Percentiles rank a stretch among this genome's conserved stretches.
These are phyloP conservation scores for Pithys albifrons DNA, from an alignment of 2,113 vertebrate genomes.

Conservation along the genomic window DNA sequence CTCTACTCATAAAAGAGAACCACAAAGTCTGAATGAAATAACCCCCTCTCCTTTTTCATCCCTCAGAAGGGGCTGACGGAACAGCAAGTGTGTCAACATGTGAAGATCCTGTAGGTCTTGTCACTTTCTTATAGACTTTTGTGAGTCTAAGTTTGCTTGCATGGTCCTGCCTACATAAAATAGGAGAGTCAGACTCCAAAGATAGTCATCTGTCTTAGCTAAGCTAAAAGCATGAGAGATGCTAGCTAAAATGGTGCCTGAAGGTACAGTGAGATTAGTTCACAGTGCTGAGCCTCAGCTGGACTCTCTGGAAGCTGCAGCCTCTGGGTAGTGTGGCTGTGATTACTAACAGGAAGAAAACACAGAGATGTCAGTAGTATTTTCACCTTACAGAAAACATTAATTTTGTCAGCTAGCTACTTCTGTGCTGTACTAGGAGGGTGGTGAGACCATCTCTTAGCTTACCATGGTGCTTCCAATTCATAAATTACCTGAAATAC, in stretches of 20 bases:
- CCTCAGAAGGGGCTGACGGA: background rate
- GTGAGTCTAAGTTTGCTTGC: background rate
- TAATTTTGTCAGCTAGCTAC: background rate
- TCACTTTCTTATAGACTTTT: background rate
- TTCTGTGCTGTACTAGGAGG: background rate
- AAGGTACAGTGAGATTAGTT: conserved; percentile 56
- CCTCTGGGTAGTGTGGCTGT: conserved; percentile 32
- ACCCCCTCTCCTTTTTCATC: background rate
- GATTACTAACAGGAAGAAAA: conserved; percentile 39
- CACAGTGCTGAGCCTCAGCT: conserved; percentile 41
- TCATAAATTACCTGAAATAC: background rate
- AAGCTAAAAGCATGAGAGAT: background rate
- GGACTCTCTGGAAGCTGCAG: conserved; percentile 54
- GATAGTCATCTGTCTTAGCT: background rate
- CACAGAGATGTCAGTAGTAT: background rate
- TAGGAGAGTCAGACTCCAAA: background rate
- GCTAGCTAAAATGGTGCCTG: conserved; percentile 11
- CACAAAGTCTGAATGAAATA: background rate
- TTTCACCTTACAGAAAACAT: background rate
- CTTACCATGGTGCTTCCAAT: background rate
- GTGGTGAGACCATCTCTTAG: background rate
- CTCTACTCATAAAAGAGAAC: background rate
- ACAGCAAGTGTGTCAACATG: background rate
- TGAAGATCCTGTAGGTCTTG: background rate
- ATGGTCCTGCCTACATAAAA: background rate